Base-by-base conservation (phyloP, 2,888 invertebrate genomes). In the Cryptocephalus primarius region DNA sequence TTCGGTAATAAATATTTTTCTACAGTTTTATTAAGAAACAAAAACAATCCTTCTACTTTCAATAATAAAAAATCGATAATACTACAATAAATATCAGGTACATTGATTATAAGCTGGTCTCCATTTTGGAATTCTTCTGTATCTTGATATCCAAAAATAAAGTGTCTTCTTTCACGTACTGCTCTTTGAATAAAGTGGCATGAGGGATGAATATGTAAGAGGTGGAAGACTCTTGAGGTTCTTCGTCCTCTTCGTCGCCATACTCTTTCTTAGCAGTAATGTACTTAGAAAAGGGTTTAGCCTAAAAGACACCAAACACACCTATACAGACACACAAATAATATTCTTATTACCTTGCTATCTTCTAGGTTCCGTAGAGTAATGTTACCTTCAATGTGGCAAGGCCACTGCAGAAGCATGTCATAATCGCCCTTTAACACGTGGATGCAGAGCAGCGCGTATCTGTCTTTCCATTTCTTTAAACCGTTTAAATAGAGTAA, bases 381-480 rank as follows among this genome's bases (percentile, higher is more conserved):
- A 9, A 86, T 75, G 51, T 76, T 80, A 42, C 84, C 75, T 55
- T 75, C 74, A 8, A 86, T 70, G 51, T 78, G 76, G 59, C 85
- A 85, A 0, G 87, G 87, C 86, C 86, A 87, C 52, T 75, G 73
- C 46, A 86, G 68, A 42, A 86, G 63, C 1, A 82, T 71, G 69
- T 87, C 87, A 68, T 81, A 85, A 33, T 82, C 80, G 0, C 86
- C 85, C 2, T 77, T 75, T 32, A 85, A 72, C 1, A 85, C 77
- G 40, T 81, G 78, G 39, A 86, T 71, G 1, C 82, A 82, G 8
- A 82, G 78, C 39, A 85, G 80, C 42, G 85, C 65, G 61, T 87
- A 82, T 0, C 86, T 75, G 0, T 83, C 85, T 60, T 78, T 82
- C 86, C 86, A 86, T 51, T 82, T 83, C 33, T 85, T 85, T 43